phyloP scores from a whole-genome alignment of 2,888 invertebrate genomes.

The Acronicta aceris region DNA sequence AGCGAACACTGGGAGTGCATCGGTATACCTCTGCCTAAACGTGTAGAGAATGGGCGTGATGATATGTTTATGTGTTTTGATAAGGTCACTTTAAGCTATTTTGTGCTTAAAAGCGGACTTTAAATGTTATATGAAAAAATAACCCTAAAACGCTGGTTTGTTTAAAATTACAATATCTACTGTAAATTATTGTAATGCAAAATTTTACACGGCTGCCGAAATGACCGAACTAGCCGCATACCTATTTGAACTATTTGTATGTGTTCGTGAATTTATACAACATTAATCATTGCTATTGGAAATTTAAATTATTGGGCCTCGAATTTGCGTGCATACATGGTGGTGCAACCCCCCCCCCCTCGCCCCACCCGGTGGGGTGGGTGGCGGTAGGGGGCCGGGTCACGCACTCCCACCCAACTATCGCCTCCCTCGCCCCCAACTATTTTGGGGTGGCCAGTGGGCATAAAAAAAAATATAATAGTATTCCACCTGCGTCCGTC shows the following conservation, averaged over 20 bases:
- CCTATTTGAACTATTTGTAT: conserved; percentile 36
- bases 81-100: too few relatives aligned
- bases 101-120: too few relatives aligned
- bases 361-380: conserved; percentile 51
- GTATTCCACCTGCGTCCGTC: conserved; percentile 85
- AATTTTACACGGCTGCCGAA: conserved; percentile 23
- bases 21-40: too few relatives aligned
- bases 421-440: conserved; percentile 77
- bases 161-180: neutral
- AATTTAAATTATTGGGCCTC: conserved; percentile 87
- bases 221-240: conserved; percentile 8
- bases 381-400: conserved; percentile 68
- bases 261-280: conserved; percentile 74
- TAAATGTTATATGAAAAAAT: too few relatives aligned
- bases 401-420: conserved; percentile 81
- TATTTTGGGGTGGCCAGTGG: conserved; percentile 85
- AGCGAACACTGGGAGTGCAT: too few relatives aligned
- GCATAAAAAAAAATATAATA: conserved; percentile 84
- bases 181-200: conserved; percentile 3
- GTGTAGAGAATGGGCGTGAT: too few relatives aligned
- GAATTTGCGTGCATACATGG: conserved; percentile 87
- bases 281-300: conserved; percentile 84
- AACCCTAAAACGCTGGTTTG: too few relatives aligned
- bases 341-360: conserved; percentile 71
- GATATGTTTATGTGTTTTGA: too few relatives aligned